Evolutionary conservation across 2,888 invertebrate genomes (phyloP).

Genomic region (Agrochola circellaris): DNA sequence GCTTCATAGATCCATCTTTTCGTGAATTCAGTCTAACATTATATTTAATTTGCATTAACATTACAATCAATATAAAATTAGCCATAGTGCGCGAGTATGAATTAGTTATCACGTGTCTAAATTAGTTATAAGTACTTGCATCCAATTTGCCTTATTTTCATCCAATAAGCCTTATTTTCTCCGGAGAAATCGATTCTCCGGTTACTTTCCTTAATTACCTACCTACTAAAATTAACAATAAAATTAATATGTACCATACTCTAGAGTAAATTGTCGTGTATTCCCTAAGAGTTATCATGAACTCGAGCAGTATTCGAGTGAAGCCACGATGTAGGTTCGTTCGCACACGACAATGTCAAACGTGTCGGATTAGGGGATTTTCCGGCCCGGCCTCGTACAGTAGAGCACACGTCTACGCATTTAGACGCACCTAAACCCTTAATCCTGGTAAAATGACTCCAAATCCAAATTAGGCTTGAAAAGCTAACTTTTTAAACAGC

Average conservation of each 20-base stretch:
- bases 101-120: conserved; percentile 45
- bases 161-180: conserved; percentile 61
- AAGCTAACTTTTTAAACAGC: conserved; percentile 67
- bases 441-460: conserved; percentile 21
- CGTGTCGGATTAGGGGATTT: conserved; percentile 53
- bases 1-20: conserved; percentile 10
- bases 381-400: conserved; percentile 24
- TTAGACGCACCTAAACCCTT: conserved; percentile 10
- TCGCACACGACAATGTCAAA: conserved; percentile 39
- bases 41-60: conserved; percentile 4
- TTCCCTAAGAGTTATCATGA: conserved; percentile 12
- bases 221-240: conserved; percentile 38
- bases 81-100: conserved; percentile 22
- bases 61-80: conserved; percentile 14
- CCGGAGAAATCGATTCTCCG: conserved; percentile 38
- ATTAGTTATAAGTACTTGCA: conserved; percentile 33
- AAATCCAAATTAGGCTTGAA: conserved; percentile 17
- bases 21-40: conserved; percentile 16
- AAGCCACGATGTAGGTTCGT: conserved; percentile 17
- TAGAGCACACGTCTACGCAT: conserved; percentile 22
- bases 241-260: conserved; percentile 34
- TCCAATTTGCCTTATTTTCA: too few species aligned
- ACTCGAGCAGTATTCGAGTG: conserved; percentile 5
- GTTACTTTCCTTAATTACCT: conserved; percentile 53
- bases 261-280: conserved; percentile 20